Base-by-base conservation (phyloP, 2,113 vertebrate species). In the Coryphaenoides rupestris region DNA sequence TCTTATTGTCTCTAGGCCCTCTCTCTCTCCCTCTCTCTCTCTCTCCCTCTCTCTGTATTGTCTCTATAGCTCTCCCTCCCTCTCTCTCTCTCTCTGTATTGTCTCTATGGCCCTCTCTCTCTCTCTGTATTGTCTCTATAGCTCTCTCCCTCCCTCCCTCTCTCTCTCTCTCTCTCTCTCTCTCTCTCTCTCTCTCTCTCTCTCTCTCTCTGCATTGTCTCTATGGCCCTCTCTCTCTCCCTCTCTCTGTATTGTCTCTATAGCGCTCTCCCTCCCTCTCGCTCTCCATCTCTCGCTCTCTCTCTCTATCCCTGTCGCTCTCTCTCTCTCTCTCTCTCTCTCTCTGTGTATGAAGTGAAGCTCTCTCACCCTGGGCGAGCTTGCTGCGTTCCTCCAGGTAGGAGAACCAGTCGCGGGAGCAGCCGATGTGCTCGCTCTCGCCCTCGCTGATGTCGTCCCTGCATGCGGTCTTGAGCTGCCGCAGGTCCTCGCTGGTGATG, bases 381-480 rank as follows among this genome's bases (percentile, higher is more conserved):
- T 98, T 98, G 84, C 95, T 90, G 80, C 96, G 92, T 76, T 93
- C 92, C 87, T 98, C 95, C 72, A 98, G 90, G 91, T 95, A 96
- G 85, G 78, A 83, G 81, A 96, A 94, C 95, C 95, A 98, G 77
- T 96, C 94, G 46, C 92, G 93, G 84, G 92, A 93, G 45, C 92
- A 93, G 26, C 93, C 91, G 78, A 98, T 96, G 86, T 92, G 90
- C 71, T 93, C 92, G 62, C 93, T 93, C 86, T 95, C 92, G 68
- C 93, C 94, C 46, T 94, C 95, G 0, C 95, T 94, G 75, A 98
- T 96, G 85, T 98, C 95, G 84, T 98, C 95, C 77, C 95, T 95
- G 81, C 95, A 96, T 63, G 95, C 95, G 0, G 93, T 95, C 77
- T 96, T 96, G 55, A 96, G 94, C 89, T 95, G 94, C 81, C 95